phyloP scores from a whole-genome alignment of 1,140 invertebrate genomes.

The Ptiloglossa arizonensis region DNA sequence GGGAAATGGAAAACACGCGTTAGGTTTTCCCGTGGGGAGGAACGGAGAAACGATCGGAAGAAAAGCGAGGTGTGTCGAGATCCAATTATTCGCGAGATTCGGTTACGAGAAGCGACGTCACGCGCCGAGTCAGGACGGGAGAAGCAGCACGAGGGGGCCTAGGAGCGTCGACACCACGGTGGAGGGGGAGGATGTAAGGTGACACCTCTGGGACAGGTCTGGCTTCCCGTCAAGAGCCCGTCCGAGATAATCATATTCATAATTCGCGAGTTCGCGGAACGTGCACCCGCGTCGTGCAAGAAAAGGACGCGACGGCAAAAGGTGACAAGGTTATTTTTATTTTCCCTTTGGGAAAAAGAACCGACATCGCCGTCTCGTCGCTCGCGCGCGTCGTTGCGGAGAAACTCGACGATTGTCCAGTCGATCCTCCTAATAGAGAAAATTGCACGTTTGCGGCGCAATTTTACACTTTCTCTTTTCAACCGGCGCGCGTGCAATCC shows the following conservation, averaged over 20 bases:
- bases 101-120: slow-evolving; percentile 57
- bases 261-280: slow-evolving; percentile 78
- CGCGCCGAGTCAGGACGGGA: slow-evolving; percentile 50
- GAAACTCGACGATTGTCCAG: not conserved
- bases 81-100: slow-evolving; percentile 71
- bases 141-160: slow-evolving; percentile 12
- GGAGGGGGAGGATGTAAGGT: slow-evolving; percentile 74
- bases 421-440: not conserved
- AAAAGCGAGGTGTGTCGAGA: slow-evolving; percentile 29
- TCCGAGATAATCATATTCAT: slow-evolving; percentile 78
- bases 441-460: not conserved
- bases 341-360: not conserved
- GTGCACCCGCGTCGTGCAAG: slow-evolving; percentile 53
- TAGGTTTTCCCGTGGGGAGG: too few species aligned
- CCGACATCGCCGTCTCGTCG: not conserved
- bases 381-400: too few species aligned
- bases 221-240: slow-evolving; percentile 75
- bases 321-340: slow-evolving; percentile 38
- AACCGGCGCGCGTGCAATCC: not conserved
- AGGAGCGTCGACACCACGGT: slow-evolving; percentile 48
- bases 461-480: not conserved
- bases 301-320: slow-evolving; percentile 38
- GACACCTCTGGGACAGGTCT: slow-evolving; percentile 75
- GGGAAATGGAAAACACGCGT: too few species aligned
- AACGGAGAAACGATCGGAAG: slow-evolving; percentile 21